Percentiles rank a stretch among this genome's conserved stretches.
These are phyloP conservation scores for Camponotus vicinus DNA, from an alignment of 1,140 invertebrate species.

Conservation along the genomic window DNA sequence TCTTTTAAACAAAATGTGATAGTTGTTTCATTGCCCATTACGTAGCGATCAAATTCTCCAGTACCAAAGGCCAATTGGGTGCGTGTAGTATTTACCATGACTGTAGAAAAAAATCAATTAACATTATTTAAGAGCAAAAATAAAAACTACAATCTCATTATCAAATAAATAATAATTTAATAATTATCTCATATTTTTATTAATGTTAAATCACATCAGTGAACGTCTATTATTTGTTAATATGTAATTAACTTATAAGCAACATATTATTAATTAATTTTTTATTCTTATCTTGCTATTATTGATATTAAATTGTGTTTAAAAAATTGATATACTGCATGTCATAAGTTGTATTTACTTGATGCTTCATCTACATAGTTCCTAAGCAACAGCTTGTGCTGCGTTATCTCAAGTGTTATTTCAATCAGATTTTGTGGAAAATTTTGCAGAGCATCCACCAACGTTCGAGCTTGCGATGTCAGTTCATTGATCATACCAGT, in stretches of 20 bases:
- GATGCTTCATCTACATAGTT: slow-evolving; percentile 91
- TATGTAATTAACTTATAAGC: not conserved
- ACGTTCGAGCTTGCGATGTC: slow-evolving; percentile 87
- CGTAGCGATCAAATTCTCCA: slow-evolving; percentile 92
- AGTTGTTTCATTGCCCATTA: slow-evolving; percentile 88
- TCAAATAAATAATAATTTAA: not conserved
- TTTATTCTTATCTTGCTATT: not conserved
- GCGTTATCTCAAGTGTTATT: slow-evolving; percentile 90
- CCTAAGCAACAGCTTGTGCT: slow-evolving; percentile 89
- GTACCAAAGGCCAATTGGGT: slow-evolving; percentile 90
- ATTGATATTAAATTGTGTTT: not conserved
- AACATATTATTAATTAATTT: not conserved
- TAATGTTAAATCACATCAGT: slow-evolving; percentile 6
- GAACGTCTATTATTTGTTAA: too few relatives aligned
- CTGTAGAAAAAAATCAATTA: slow-evolving; percentile 70
- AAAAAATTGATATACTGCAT: not conserved
- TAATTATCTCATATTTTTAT: slow-evolving; percentile 6
- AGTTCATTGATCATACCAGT: slow-evolving; percentile 88
- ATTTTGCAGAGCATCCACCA: slow-evolving; percentile 91
- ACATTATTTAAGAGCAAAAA: slow-evolving; percentile 36
- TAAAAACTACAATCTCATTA: not conserved
- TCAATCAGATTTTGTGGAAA: slow-evolving; percentile 92
- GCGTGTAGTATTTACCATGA: slow-evolving; percentile 86
- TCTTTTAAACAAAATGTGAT: slow-evolving; percentile 95
- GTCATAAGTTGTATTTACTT: slow-evolving; percentile 79